A percentile compares a stretch with the other conserved stretches of the same genome.
phyloP scores from a whole-genome alignment of 64 coral and sea anemone genomes.

The Porites australiensis region DNA sequence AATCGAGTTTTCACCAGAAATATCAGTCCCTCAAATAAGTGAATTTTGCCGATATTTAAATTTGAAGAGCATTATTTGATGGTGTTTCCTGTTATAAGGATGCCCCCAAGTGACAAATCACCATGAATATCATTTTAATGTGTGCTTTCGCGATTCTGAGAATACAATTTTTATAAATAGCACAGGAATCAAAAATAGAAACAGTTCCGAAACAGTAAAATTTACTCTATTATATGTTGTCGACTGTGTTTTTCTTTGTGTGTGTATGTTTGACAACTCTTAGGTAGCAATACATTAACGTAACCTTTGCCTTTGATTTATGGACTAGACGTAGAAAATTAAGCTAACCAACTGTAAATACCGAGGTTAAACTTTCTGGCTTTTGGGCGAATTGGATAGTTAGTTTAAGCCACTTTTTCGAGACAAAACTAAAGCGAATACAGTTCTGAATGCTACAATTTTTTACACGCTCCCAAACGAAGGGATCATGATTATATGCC shows the following conservation, averaged over 20 bases:
- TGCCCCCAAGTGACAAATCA: not conserved
- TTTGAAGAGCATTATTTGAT: not conserved
- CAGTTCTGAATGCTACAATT: too few relatives aligned
- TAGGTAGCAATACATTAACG: not conserved
- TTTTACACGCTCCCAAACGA: too few relatives aligned
- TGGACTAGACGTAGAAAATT: not conserved
- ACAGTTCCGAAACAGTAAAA: too few relatives aligned
- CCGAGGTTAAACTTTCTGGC: too few relatives aligned
- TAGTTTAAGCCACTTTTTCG: too few relatives aligned
- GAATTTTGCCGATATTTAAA: constrained; percentile 18
- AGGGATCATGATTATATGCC: not conserved
- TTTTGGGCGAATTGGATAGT: too few relatives aligned
- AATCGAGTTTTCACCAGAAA: not conserved
- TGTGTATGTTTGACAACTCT: not conserved
- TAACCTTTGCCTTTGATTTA: not conserved
- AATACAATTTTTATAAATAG: constrained; percentile 29
- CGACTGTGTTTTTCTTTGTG: too few relatives aligned
- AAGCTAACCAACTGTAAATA: not conserved
- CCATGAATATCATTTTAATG: not conserved
- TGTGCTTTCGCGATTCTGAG: not conserved
- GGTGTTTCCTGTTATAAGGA: not conserved
- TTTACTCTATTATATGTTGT: too few relatives aligned
- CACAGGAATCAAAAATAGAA: not conserved
- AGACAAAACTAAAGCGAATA: too few relatives aligned
- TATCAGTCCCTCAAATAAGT: not conserved